Evolutionary conservation across 2,113 vertebrate species (phyloP).

Genomic region (Ciconia boyciana): DNA sequence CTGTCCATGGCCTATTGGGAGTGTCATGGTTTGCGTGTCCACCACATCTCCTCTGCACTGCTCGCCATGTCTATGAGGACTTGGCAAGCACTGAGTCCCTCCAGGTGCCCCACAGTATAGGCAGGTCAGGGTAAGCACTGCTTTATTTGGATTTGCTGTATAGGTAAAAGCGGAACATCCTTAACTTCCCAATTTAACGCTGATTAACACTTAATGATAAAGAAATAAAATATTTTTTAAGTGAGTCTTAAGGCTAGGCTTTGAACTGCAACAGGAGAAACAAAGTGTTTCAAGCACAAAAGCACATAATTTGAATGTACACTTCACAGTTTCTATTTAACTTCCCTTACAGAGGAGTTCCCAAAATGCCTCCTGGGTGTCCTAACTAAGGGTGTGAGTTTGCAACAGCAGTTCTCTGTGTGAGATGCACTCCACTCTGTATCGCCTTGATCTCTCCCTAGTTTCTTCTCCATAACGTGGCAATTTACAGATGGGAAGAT

Average conservation of each 20-base stretch:
- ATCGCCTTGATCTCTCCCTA: not conserved
- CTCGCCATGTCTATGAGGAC: accelerated
- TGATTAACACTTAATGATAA: not conserved
- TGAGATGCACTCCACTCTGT: accelerated
- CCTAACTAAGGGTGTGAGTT: not conserved
- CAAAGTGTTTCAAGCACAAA: not conserved
- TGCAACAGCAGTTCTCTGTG: not conserved
- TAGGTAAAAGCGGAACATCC: not conserved
- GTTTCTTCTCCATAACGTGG: not conserved
- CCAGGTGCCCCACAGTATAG: no score
- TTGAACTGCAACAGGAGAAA: not conserved
- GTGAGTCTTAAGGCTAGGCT: not conserved
- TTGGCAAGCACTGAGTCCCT: no score
- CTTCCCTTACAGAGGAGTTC: not conserved
- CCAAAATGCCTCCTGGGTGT: not conserved
- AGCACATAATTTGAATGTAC: not conserved
- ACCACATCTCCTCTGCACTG: not conserved
- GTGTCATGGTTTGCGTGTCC: no score
- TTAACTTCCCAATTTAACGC: not conserved
- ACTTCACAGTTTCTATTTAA: not conserved
- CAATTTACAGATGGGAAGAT: not conserved
- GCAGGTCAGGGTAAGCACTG: not conserved
- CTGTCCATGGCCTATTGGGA: not conserved
- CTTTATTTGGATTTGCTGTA: not conserved
- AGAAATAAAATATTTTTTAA: not conserved